These are phyloP conservation scores for Cephus spinipes DNA, from an alignment of 2,888 invertebrate genomes.

Conservation along the genomic window DNA sequence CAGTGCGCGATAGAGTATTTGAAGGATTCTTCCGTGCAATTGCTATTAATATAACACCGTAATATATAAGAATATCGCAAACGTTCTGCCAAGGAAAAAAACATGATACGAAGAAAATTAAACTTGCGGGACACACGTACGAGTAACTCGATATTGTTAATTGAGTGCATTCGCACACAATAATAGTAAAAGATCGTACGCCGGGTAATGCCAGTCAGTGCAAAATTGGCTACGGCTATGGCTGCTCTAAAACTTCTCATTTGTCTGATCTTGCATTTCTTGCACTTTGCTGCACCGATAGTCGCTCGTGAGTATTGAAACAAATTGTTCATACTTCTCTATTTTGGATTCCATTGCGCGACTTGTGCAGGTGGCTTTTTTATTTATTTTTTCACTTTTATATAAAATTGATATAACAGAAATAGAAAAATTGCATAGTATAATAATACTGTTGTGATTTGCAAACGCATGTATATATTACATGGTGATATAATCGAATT, in stretches of 20 bases:
- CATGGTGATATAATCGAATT: not conserved
- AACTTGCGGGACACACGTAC: not conserved
- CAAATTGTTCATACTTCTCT: not conserved
- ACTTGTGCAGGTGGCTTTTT: not conserved
- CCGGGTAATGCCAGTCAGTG: slow-evolving; percentile 31
- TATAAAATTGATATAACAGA: too few species aligned
- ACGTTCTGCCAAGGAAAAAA: not conserved
- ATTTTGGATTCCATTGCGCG: not conserved
- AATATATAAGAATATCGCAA: not conserved
- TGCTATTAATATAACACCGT: not conserved
- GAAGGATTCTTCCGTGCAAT: not conserved
- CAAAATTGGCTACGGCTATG: slow-evolving; percentile 37
- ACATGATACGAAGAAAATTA: not conserved
- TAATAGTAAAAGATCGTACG: slow-evolving; percentile 28
- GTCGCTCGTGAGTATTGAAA: slow-evolving; percentile 34
- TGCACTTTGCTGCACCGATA: slow-evolving; percentile 24
- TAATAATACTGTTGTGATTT: not conserved
- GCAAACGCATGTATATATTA: not conserved
- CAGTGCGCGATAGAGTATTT: not conserved
- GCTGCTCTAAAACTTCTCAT: slow-evolving; percentile 29
- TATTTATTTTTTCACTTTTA: not conserved
- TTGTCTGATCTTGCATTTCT: slow-evolving; percentile 29
- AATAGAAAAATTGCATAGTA: not conserved
- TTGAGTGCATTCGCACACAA: slow-evolving; percentile 29
- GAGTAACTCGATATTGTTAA: slow-evolving; percentile 22